A percentile compares a stretch with the other conserved stretches of the same genome.
Conservation (phyloP, 2,113 vertebrate species). For the Acanthochromis polyacanthus region DNA sequence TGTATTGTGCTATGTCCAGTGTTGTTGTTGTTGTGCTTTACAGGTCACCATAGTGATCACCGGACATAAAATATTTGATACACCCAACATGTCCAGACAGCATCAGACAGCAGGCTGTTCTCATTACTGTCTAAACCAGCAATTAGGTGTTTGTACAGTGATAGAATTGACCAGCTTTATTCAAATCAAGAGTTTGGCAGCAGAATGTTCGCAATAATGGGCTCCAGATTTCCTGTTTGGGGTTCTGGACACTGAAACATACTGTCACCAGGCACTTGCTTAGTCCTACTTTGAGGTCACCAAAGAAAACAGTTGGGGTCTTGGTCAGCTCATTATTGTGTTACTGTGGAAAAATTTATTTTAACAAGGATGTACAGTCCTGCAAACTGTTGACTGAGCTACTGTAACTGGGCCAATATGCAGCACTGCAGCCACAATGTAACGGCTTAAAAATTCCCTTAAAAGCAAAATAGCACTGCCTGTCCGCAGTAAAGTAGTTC, state of each 20-base stretch:
- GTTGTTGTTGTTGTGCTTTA: constrained; percentile 9
- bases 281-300: constrained; percentile 91
- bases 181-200: constrained; percentile 87
- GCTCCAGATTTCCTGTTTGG: constrained; percentile 89
- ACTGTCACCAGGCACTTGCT: constrained; percentile 90
- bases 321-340: constrained; percentile 85
- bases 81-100: constrained; percentile 78
- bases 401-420: constrained; percentile 36
- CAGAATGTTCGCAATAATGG: constrained; percentile 36
- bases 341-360: constrained; percentile 68
- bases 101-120: constrained; percentile 86
- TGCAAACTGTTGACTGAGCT: constrained; percentile 46
- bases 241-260: constrained; percentile 90
- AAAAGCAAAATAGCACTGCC: constrained; percentile 19
- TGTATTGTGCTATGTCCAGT: neutral
- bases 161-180: constrained; percentile 93
- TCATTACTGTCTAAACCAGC: constrained; percentile 93
- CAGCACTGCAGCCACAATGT: neutral
- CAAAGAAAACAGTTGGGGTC: constrained; percentile 90
- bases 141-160: constrained; percentile 89
- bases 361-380: constrained; percentile 57
- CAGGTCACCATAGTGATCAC: constrained; percentile 77
- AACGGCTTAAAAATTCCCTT: constrained; percentile 29
- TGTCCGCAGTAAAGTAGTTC: neutral
- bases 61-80: constrained; percentile 87